These are phyloP conservation scores for Scaptomyza montana DNA, from an alignment of 1,140 invertebrate genomes.

Conservation along the genomic window DNA sequence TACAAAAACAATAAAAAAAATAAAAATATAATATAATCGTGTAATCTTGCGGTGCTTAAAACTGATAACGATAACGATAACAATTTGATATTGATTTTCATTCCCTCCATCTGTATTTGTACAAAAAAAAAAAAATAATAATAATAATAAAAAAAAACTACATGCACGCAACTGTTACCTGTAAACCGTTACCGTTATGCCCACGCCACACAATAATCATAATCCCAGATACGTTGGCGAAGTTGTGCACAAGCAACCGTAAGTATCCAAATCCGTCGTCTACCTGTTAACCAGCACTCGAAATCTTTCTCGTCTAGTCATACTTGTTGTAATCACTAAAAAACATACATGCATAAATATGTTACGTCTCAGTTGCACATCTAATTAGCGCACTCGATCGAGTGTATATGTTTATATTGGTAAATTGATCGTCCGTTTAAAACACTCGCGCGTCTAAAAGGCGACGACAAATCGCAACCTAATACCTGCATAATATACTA, in stretches of 20 bases:
- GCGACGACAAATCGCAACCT: conserved; percentile 10
- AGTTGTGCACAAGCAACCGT: conserved; percentile 90
- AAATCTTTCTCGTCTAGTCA: background rate
- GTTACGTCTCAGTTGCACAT: conserved; percentile 8
- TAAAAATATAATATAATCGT: conserved; percentile 8
- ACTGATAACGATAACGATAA: conserved; percentile 48
- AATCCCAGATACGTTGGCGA: conserved; percentile 85
- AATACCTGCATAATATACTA: background rate
- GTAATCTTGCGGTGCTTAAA: conserved; percentile 27
- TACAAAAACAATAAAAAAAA: conserved; percentile 25
- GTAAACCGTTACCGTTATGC: conserved; percentile 9
- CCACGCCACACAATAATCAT: conserved; percentile 9
- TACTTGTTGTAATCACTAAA: no score
- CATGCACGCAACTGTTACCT: conserved; percentile 29
- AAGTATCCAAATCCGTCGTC: conserved; percentile 84
- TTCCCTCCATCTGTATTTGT: conserved; percentile 29
- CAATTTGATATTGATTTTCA: conserved; percentile 51
- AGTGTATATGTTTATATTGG: background rate
- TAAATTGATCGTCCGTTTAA: conserved; percentile 3
- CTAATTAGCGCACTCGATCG: background rate
- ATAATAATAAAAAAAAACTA: background rate
- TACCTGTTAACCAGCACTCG: background rate
- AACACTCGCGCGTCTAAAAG: conserved; percentile 7
- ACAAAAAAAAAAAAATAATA: conserved; percentile 1
- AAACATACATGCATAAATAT: background rate